Evolutionary conservation across 1,140 invertebrate species (phyloP).

Genomic region (Chrysomallon squamiferum): DNA sequence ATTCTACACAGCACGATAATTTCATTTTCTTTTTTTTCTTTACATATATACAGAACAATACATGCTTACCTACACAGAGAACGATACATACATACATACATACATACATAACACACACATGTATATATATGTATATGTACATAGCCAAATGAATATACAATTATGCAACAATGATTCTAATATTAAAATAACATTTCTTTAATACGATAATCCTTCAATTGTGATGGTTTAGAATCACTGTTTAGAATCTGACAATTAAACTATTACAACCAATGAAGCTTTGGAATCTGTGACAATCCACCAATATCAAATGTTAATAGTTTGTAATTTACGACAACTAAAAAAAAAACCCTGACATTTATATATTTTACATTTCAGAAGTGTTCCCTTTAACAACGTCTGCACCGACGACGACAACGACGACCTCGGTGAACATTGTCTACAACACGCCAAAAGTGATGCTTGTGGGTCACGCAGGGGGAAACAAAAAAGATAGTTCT

Average conservation of each 20-base stretch:
- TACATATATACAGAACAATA: background rate
- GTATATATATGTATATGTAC: background rate
- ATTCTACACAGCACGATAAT: no score
- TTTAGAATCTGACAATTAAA: no score
- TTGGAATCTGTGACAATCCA: no score
- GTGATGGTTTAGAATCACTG: no score
- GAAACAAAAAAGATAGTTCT: no score
- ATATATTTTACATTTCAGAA: background rate
- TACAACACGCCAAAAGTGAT: background rate
- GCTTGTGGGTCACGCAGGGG: background rate
- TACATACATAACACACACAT: background rate
- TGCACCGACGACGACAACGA: slow-evolving; percentile 1
- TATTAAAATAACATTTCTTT: no score
- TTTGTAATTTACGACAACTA: background rate
- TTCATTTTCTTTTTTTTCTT: background rate
- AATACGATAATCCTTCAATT: no score
- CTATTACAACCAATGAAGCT: no score
- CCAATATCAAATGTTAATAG: no score
- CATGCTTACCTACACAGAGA: background rate
- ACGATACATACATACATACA: background rate
- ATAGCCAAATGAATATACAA: background rate
- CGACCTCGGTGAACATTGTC: background rate
- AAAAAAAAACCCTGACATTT: background rate
- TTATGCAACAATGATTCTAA: no score
- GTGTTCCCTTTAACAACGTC: background rate